These are phyloP conservation scores for Acanthopagrus latus DNA, from an alignment of 2,797 vertebrate genomes.

Conservation along the genomic window DNA sequence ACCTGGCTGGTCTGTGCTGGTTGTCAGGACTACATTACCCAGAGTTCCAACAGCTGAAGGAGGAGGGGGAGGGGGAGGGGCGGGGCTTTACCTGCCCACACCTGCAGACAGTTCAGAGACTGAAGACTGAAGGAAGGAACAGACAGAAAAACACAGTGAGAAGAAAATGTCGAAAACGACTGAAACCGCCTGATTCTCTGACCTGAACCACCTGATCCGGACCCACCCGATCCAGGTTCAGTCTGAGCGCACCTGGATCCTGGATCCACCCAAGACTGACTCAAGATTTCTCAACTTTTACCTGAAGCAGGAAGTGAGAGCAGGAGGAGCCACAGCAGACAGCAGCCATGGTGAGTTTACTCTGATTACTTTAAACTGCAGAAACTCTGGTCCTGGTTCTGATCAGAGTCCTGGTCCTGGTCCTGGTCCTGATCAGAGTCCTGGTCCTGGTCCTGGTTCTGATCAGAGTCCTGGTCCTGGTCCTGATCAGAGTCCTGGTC, in stretches of 20 bases:
- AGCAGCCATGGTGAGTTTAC: slow-evolving; percentile 73
- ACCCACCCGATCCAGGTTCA: slow-evolving; percentile 2
- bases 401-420: not conserved
- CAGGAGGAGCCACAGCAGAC: slow-evolving; percentile 15
- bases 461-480: too few relatives aligned
- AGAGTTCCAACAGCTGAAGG: slow-evolving; percentile 57
- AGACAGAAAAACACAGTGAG: not conserved
- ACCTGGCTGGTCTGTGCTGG: too few relatives aligned
- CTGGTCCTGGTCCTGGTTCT: not conserved
- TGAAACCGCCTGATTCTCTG: not conserved
- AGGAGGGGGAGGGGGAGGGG: slow-evolving; percentile 48
- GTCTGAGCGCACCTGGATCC: slow-evolving; percentile 12
- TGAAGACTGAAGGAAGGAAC: slow-evolving; percentile 49
- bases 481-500: not conserved
- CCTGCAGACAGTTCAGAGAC: slow-evolving; percentile 65
- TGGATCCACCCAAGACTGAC: slow-evolving; percentile 17
- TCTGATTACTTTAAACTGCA: too few relatives aligned
- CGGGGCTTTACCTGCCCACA: slow-evolving; percentile 79
- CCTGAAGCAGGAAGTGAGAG: slow-evolving; percentile 71
- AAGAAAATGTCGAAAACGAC: slow-evolving; percentile 18
- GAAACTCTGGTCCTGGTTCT: not conserved
- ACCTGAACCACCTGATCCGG: not conserved
- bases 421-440: too few relatives aligned
- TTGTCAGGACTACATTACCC: slow-evolving; percentile 59
- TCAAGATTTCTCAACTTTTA: slow-evolving; percentile 52